Evolutionary conservation across 2,797 vertebrate genomes (phyloP), one percentile per base, ranked within the genome.

Genomic region (Calcarius lapponicus): DNA sequence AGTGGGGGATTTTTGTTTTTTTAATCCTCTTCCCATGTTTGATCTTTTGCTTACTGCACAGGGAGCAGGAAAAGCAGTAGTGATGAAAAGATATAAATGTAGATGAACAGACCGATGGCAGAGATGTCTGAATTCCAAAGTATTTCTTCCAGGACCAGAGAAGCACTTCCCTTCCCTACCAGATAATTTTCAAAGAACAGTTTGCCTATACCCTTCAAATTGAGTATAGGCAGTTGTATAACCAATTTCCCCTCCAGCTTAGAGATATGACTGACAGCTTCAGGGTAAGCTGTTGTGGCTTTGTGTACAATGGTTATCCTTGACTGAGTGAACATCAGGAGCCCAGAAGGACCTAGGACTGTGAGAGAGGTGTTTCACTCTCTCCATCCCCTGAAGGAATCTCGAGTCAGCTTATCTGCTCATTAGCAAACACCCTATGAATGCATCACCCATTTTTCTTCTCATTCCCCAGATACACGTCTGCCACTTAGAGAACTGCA

Each of bases 401-500:
- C 26, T 56, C 0, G 0, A n/a, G 65, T 74, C 70, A 81, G 19
- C n/a, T 75, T 62, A 11, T 62, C 70, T 90, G 47, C 31, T 92
- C 32, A 17, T 83, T 75, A 84, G 47, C 40, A 66, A 83, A 42
- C 22, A 25, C 71, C 26, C 31, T 83, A 11, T 17, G 50, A 89
- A 80, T 32, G 42, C 73, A 58, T 74, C 47, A 45, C 47, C 19
- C 3, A 1, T 45, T 88, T 90, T 84, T 53, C 36, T 97, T 94
- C 88, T 96, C 57, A 21, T 90, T 96, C 62, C 78, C 42, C 95
- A 98, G 98, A 94, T 98, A 24, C 90, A 66, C 28, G 79, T 73
- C 75, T 98, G 98, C 92, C 94, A 92, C 78, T 95, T 98, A 80
- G 89, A 97, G 40, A 98, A 97, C 87, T 98, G 98, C 84, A 97